Percentiles rank a stretch among this genome's conserved stretches.
Conservation (phyloP, 2,113 vertebrate species). For the Alligator mississippiensis region DNA sequence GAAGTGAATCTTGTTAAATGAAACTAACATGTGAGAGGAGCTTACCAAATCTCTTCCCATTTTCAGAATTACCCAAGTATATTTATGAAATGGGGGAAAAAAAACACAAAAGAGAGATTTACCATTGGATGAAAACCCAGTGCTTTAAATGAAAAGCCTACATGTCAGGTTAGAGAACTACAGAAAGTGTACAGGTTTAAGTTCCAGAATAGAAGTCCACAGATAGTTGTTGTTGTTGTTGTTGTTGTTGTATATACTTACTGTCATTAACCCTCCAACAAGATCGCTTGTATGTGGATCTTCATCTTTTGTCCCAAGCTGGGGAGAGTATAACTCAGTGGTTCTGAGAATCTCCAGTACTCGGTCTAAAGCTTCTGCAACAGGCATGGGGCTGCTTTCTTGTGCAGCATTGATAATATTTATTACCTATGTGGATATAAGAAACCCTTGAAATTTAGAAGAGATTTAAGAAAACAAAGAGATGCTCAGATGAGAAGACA, state of each 20-base stretch:
- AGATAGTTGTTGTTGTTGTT: not conserved
- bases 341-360: slow-evolving; percentile 96
- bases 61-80: not conserved
- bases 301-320: slow-evolving; percentile 92
- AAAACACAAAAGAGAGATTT: accelerated
- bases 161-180: not conserved
- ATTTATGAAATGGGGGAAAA: accelerated
- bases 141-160: not conserved
- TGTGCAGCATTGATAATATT: slow-evolving; percentile 97
- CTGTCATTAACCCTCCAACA: slow-evolving; percentile 94
- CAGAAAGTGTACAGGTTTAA: not conserved
- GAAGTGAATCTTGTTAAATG: not conserved
- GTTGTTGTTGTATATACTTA: slow-evolving; percentile 72
- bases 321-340: slow-evolving; percentile 96
- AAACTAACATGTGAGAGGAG: not conserved
- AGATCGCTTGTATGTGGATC: slow-evolving; percentile 96
- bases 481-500: not conserved
- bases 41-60: not conserved
- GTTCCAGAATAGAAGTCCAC: not conserved
- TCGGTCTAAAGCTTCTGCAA: slow-evolving; percentile 94
- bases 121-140: not conserved
- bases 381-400: slow-evolving; percentile 93
- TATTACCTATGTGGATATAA: slow-evolving; percentile 85
- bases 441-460: slow-evolving; percentile 17
- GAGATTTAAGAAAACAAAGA: not conserved